Base-by-base conservation (phyloP, 2,113 vertebrate species). In the Amia ocellicauda region DNA sequence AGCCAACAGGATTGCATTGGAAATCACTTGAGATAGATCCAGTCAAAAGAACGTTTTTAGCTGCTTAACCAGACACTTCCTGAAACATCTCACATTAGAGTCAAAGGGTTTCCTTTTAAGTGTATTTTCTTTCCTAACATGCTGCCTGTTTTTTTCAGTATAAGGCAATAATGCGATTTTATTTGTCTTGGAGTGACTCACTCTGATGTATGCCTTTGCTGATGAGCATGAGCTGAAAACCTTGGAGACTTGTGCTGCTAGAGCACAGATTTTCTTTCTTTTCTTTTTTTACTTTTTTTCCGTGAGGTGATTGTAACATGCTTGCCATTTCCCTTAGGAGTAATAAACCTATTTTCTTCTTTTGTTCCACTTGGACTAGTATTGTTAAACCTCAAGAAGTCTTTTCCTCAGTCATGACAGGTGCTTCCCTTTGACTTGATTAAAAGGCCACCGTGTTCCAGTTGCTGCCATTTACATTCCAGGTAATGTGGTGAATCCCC, bases 361-460 rank as follows among this genome's bases (percentile, higher is more conserved):
- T 89, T 84, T 85, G 77, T 80, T 86, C 78, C 69, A 62, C 62
- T 72, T 68, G 69, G 70, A 70, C 74, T 68, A 64, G 73, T 74
- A 73, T 72, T 74, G 69, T 69, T 77, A 83, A 78, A 83, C 81
- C 76, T 77, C 62, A 63, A 72, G 62, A 71, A 78, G 70, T 49
- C 74, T 73, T 62, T 92, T 88, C 86, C 84, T 88, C 63, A 64
- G 70, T 67, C 73, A 77, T 62, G 84, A 76, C 88, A 92, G 86
- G 83, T 90, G 86, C 53, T 91, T 91, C 88, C 88, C 83, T 81
- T 90, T 77, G 58, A 45, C 78, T 88, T 64, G 80, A 86, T 85
- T 88, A 85, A 80, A 72, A 11, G 58, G 80, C 73, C 58, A 3
- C 36, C 45, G 41, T 74, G 64, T 45, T 29, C 41, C 40, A 80